Percentiles rank a stretch among this genome's conserved stretches.
Conservation (phyloP, 1,140 invertebrate species). For the Cylas formicarius region DNA sequence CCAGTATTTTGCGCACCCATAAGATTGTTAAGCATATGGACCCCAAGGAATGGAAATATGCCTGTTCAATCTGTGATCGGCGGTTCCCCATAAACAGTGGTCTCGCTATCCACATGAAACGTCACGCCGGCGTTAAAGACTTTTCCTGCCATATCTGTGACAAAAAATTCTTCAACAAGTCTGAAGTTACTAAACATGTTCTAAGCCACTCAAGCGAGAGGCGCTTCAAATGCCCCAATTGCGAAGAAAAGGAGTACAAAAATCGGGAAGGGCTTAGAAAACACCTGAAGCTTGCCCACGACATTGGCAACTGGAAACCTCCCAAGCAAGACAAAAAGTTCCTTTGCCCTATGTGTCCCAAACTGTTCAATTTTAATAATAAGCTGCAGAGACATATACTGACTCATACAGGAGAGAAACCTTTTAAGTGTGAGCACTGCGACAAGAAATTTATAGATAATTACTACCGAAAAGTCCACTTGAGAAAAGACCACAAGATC, state of each 20-base stretch:
- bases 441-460: constrained; percentile 24
- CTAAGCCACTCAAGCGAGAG: constrained; percentile 95
- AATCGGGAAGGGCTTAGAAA: constrained; percentile 22
- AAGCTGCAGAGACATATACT: constrained; percentile 25
- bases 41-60: constrained; percentile 28
- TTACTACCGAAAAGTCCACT: constrained; percentile 24
- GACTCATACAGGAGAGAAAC: constrained; percentile 22
- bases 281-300: constrained; percentile 23
- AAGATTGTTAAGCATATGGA: constrained; percentile 26
- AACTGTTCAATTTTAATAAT: constrained; percentile 24
- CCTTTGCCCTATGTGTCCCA: constrained; percentile 21
- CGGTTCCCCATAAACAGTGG: constrained; percentile 26
- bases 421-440: constrained; percentile 23
- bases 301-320: constrained; percentile 20
- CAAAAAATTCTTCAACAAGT: constrained; percentile 96
- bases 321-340: constrained; percentile 23
- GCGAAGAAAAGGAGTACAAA: constrained; percentile 63
- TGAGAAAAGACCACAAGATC: constrained; percentile 26
- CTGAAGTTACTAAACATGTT: constrained; percentile 94
- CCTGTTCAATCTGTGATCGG: constrained; percentile 20
- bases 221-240: constrained; percentile 91
- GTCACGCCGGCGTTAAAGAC: constrained; percentile 22
- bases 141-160: constrained; percentile 82
- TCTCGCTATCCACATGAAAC: constrained; percentile 20
- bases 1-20: constrained; percentile 24